Evolutionary conservation across 2,888 invertebrate species (phyloP), one percentile per base, ranked within the genome.

Genomic region (Cabera pusaria): DNA sequence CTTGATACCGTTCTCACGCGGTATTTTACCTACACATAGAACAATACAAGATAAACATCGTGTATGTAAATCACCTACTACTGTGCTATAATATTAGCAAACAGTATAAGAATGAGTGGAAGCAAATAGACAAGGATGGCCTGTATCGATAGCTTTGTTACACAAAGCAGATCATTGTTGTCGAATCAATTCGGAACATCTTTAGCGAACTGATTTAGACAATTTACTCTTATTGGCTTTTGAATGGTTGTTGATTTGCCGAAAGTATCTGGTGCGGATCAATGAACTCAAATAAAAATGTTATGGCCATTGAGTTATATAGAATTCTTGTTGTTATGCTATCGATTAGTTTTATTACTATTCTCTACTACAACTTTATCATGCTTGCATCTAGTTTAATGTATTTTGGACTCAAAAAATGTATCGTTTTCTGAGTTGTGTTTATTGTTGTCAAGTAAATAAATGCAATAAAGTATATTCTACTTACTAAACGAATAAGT

Each of bases 31-130:
- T 44, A 52, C 49, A 32, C 34, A 29, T 25, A 36, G 49, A 70
- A 71, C 69, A 70, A 71, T 67, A 55, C 54, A 6, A 50, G 69
- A 69, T 70, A 62, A 48, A 52, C 35, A 70, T 68, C 70, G 35
- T n/a, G 36, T 64, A 68, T 65, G 66, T 56, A 65, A 69, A 69
- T 69, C 4, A 14, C 4, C 32, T 33, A 44, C 31, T n/a, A 37
- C 44, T 53, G 50, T 54, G 39, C 44, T 47, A 48, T 31, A 48
- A 41, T 43, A 48, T 60, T 59, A 49, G 57, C 52, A 52, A 55
- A 61, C 48, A 46, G 44, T 39, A 36, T 34, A 24, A 16, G 43
- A 35, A 40, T 22, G 25, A 37, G 42, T 45, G 24, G 26, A 48
- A 37, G 40, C 17, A 24, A 14, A 31, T 21, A 44, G 38, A 25